These are phyloP conservation scores for Phoeniculus purpureus DNA, from an alignment of 2,797 vertebrate genomes.

Conservation along the genomic window DNA sequence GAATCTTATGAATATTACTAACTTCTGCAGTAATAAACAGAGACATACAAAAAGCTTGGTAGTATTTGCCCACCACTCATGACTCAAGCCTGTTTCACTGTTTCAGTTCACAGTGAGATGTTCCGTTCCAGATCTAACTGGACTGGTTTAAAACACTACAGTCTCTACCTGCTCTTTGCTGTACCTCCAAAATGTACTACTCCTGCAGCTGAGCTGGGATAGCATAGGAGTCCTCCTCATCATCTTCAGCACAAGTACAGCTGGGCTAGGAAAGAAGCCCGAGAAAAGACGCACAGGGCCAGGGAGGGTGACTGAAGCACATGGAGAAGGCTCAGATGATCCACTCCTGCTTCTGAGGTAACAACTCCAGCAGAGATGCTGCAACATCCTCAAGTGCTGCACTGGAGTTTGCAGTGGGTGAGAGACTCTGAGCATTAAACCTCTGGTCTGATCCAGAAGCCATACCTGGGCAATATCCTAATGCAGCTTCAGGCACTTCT, in stretches of 20 bases:
- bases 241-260: not conserved
- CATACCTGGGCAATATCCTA: not conserved
- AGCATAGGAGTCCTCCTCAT: not conserved
- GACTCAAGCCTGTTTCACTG: not conserved
- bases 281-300: not conserved
- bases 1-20: slow-evolving; percentile 26
- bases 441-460: not conserved
- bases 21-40: not conserved
- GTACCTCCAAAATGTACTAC: not conserved
- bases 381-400: not conserved
- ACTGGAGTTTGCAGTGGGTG: not conserved
- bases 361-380: not conserved
- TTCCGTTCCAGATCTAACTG: not conserved
- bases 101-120: not conserved
- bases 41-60: not conserved
- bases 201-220: not conserved
- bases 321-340: not conserved
- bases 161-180: rapidly evolving
- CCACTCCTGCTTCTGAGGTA: not conserved
- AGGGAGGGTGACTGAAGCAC: not conserved
- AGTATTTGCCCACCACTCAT: not conserved
- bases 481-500: not conserved
- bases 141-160: not conserved
- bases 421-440: not conserved
- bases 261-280: not conserved